Conservation (phyloP, 2,797 vertebrate genomes). For the Anomalospiza imberbis region DNA sequence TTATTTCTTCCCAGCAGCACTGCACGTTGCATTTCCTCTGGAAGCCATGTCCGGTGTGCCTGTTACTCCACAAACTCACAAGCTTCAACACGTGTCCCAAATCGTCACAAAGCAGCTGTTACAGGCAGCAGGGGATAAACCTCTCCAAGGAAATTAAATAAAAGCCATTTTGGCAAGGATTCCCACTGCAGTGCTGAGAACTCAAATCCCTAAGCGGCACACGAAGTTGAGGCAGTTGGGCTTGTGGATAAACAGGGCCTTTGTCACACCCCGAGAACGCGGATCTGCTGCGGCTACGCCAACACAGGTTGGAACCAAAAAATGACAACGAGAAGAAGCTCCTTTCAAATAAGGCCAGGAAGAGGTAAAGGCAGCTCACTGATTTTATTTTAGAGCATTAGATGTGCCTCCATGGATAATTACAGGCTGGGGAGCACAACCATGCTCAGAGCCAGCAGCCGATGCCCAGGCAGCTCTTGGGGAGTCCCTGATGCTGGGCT, state of each 20-base stretch:
- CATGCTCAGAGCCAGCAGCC: not conserved
- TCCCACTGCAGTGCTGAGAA: not conserved
- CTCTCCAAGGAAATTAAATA: not conserved
- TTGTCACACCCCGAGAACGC: not conserved
- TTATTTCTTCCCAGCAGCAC: not conserved
- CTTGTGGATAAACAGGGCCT: not conserved
- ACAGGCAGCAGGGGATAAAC: not conserved
- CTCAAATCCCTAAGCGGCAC: not conserved
- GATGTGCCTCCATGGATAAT: not conserved
- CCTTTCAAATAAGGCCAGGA: not conserved
- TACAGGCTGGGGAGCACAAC: not conserved
- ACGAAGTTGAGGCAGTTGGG: not conserved
- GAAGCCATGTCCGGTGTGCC: not conserved
- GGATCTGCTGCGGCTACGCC: not conserved
- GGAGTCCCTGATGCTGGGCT: not conserved
- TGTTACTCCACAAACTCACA: not conserved
- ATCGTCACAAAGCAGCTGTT: not conserved
- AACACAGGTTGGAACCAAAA: not conserved
- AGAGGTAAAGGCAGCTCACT: not conserved
- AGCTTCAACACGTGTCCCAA: not conserved
- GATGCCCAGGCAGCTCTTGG: not conserved
- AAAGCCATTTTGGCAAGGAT: not conserved
- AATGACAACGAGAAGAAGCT: not conserved
- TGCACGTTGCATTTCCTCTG: not conserved
- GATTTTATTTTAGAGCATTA: not conserved